A percentile compares a stretch with the other conserved stretches of the same genome.
Conservation (phyloP, 53 echinoderm and acorn worm genomes). For the Paracentrotus lividus region DNA sequence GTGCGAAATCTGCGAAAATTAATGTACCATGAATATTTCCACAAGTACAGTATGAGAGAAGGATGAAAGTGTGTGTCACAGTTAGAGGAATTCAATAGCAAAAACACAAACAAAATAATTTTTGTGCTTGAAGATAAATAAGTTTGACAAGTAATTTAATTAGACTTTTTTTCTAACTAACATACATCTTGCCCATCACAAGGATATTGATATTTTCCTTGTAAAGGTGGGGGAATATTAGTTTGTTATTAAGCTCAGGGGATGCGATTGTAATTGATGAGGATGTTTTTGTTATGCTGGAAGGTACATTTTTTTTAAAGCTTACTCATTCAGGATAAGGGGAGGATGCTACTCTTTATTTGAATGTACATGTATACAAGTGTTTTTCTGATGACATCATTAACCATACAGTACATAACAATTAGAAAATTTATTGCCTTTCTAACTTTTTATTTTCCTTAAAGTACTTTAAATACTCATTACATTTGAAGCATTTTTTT, state of each 20-base stretch:
- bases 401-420: no score
- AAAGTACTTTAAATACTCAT: no score
- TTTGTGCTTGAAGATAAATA: neutral
- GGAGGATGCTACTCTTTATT: neutral
- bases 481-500: no score
- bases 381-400: no score
- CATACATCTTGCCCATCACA: neutral
- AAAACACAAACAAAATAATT: neutral
- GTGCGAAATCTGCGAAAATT: no score
- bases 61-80: neutral
- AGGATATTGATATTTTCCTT: conserved; percentile 16
- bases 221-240: conserved; percentile 19
- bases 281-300: conserved; percentile 12
- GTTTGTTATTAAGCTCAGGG: neutral
- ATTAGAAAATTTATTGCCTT: no score
- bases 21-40: no score
- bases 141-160: neutral
- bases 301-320: neutral
- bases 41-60: no score
- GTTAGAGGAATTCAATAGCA: neutral
- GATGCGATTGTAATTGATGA: conserved; percentile 3
- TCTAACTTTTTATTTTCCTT: no score
- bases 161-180: neutral
- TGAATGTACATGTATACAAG: no score
- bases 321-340: neutral